Evolutionary conservation across 2,888 invertebrate species (phyloP), one percentile per base, ranked within the genome.

Genomic region (Sympetrum striolatum): DNA sequence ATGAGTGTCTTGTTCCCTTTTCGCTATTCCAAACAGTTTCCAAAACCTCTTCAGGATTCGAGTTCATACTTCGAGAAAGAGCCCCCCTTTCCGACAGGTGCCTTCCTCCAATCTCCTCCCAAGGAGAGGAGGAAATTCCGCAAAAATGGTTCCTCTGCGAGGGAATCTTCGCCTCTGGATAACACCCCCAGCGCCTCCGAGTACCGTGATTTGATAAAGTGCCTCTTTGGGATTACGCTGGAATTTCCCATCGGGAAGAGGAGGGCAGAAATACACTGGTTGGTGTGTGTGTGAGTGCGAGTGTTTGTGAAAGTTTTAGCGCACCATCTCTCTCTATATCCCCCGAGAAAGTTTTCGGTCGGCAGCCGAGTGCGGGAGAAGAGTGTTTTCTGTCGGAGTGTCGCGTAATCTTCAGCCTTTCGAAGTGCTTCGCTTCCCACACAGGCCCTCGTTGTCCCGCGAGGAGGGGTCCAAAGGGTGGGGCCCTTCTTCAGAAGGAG

Each of bases 291-390:
- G 86, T 53, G 86, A 86, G 86, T 86, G 86, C 86, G 86, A 86
- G 86, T 86, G 86, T 86, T 86, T 86, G 86, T 86, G 86, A 86
- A 86, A 86, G 86, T 86, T 86, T 73, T 86, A 86, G 86, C 86
- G 37, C 60, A n/a, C 64, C 86, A 64, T 86, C 86, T 86, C 86
- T 86, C 86, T 58, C 86, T 86, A 86, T 86, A 64, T 86, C 37
- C 86, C 73, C 53, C 73, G 35, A 37, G 86, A 86, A 86, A 86
- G 86, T 86, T 86, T 86, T 60, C 60, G 86, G 53, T 22, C 82
- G 58, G 82, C 35, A 58, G 22, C 58, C 53, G 86, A 37, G 82
- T 31, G 44, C 25, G 22, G 18, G 39, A 22, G 81, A 25, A 25
- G 39, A 48, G 48, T 31, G 53, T 18, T 53, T 18, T 25, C 35